phyloP scores from a whole-genome alignment of 2,888 invertebrate species.

The Drosophila melanosoma region DNA sequence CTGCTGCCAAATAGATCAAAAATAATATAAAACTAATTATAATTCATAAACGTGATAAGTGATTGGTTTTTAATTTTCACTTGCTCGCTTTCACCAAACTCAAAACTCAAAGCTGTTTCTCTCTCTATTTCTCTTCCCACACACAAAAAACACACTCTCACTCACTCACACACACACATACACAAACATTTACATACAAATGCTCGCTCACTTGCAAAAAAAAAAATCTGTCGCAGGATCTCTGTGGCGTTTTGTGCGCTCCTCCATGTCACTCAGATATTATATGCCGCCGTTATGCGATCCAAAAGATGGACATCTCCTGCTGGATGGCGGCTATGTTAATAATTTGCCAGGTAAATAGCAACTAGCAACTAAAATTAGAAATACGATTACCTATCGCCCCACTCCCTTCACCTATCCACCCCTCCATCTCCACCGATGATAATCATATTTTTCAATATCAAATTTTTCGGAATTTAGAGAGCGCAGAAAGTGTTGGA shows the following conservation, averaged over 20 bases:
- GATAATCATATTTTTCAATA: slow-evolving; percentile 54
- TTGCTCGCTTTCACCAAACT: slow-evolving; percentile 47
- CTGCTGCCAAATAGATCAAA: slow-evolving; percentile 17
- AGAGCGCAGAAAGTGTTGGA: slow-evolving; percentile 76
- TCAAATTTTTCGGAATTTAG: slow-evolving; percentile 55
- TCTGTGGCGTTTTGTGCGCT: slow-evolving; percentile 99
- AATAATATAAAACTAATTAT: slow-evolving; percentile 10
- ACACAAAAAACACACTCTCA: slow-evolving; percentile 5
- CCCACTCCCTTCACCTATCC: neutral
- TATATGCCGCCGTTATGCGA: slow-evolving; percentile 99
- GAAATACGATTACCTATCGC: slow-evolving; percentile 14
- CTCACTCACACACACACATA: slow-evolving; percentile 10
- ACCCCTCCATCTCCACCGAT: neutral
- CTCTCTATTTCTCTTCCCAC: slow-evolving; percentile 28
- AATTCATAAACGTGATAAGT: slow-evolving; percentile 12
- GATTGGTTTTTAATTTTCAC: slow-evolving; percentile 32
- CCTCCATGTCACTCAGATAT: slow-evolving; percentile 99
- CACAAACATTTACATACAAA: slow-evolving; percentile 25
- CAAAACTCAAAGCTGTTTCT: slow-evolving; percentile 47
- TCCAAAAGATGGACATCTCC: slow-evolving; percentile 98
- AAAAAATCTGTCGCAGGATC: slow-evolving; percentile 89
- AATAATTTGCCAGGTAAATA: slow-evolving; percentile 99
- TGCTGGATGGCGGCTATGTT: slow-evolving; percentile 99
- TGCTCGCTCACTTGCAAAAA: slow-evolving; percentile 35
- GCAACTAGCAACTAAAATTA: slow-evolving; percentile 49